Evolutionary conservation across 2,888 invertebrate genomes (phyloP).

Genomic region (Caenorhabditis sp.): DNA sequence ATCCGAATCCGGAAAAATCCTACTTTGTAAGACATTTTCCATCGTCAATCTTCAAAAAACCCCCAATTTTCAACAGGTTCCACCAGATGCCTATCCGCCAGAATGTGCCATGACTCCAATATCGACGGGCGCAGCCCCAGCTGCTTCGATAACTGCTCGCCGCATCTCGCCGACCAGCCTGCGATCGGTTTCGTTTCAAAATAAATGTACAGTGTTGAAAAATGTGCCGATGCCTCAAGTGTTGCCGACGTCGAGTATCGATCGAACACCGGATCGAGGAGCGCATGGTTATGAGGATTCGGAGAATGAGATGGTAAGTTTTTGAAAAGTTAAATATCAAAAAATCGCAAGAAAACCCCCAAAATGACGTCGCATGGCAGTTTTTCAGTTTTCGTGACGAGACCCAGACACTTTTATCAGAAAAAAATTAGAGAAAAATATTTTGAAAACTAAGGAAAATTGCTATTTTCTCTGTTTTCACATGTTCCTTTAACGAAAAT

Average conservation of each 20-base stretch:
- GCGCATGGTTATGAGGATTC: neutral
- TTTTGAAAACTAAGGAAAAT: no score
- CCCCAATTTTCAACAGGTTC: conserved; percentile 3
- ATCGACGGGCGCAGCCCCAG: neutral
- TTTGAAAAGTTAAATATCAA: no score
- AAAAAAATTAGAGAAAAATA: no score
- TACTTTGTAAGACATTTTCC: neutral
- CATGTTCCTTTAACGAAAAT: no score
- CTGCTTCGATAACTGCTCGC: conserved; percentile 2
- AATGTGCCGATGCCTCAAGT: conserved; percentile 41
- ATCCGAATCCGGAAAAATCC: conserved; percentile 2
- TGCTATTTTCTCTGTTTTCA: no score
- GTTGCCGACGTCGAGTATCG: conserved; percentile 10
- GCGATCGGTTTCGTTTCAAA: conserved; percentile 35
- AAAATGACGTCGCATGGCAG: no score
- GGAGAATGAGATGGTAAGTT: neutral
- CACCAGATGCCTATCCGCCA: conserved; percentile 23
- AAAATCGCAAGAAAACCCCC: no score
- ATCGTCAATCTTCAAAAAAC: no score
- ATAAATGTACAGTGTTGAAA: conserved; percentile 29
- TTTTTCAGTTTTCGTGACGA: no score
- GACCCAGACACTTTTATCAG: no score
- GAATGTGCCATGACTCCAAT: no score
- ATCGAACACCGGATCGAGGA: conserved; percentile 26
- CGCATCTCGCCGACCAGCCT: conserved; percentile 21